phyloP scores from a whole-genome alignment of 2,113 vertebrate species.

The Lophochroa leadbeateri region DNA sequence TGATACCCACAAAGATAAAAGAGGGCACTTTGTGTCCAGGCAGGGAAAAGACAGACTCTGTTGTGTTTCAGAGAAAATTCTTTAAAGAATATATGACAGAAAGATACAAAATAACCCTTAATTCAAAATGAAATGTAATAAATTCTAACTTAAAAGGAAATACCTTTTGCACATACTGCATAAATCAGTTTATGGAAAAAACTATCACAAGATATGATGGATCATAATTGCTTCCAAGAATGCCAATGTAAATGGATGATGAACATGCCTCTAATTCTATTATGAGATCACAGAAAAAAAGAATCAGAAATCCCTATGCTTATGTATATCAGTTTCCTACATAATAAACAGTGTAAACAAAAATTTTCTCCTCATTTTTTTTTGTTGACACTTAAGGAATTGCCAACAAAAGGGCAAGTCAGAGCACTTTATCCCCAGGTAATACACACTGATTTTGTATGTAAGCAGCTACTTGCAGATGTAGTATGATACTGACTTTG shows the following conservation, averaged over 20 bases:
- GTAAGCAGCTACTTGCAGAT: neutral
- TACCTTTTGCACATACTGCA: neutral
- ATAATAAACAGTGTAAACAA: neutral
- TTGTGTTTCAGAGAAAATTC: neutral
- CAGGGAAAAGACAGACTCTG: neutral
- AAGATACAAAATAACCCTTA: neutral
- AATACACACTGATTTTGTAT: neutral
- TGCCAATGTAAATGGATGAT: neutral
- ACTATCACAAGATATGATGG: neutral
- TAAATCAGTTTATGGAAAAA: neutral
- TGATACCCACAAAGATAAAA: neutral
- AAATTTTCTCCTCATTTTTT: neutral
- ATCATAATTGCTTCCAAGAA: neutral
- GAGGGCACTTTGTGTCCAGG: neutral
- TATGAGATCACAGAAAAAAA: neutral
- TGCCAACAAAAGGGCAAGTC: neutral
- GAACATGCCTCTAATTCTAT: neutral
- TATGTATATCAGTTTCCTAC: neutral
- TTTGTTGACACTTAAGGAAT: neutral
- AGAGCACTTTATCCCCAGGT: neutral
- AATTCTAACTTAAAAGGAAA: neutral
- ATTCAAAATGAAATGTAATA: neutral
- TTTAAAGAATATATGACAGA: neutral
- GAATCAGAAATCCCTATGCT: neutral
- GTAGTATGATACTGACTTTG: neutral